Conservation (phyloP, 1,140 invertebrate species). For the Aphelenchoides besseyi region DNA sequence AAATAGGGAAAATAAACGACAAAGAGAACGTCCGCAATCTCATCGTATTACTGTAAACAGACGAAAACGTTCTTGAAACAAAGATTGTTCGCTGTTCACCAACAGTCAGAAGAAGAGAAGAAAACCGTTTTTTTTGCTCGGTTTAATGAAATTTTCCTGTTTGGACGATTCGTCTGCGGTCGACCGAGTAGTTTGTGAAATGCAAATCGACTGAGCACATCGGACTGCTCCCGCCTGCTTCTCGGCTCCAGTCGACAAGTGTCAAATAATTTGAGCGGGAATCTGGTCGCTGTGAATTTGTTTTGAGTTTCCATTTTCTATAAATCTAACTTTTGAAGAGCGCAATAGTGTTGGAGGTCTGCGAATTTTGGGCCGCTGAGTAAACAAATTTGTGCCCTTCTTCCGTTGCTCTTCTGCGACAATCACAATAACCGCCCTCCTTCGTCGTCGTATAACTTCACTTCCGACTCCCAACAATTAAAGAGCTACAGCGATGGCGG, state of each 20-base stretch:
- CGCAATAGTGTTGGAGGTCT: background rate
- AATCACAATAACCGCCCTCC: slow-evolving; percentile 1
- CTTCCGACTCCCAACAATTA: background rate
- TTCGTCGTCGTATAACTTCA: slow-evolving; percentile 5
- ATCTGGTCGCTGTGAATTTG: background rate
- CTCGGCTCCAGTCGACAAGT: background rate
- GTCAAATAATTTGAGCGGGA: background rate
- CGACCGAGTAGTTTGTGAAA: background rate
- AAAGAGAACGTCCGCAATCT: background rate
- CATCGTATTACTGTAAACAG: background rate
- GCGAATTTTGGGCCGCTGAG: background rate
- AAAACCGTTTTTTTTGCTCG: background rate
- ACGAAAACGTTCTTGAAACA: background rate
- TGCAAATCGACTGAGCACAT: background rate
- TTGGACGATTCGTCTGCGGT: background rate
- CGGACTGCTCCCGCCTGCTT: background rate
- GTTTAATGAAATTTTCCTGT: background rate
- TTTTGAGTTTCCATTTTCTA: background rate
- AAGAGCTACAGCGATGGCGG: too few relatives aligned
- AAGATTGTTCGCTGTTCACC: background rate
- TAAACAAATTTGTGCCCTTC: background rate
- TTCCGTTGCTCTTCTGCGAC: background rate
- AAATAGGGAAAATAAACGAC: background rate
- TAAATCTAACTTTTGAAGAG: background rate
- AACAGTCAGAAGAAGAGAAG: background rate